Percentiles rank a stretch among this genome's conserved stretches.
Conservation (phyloP, 2,888 invertebrate genomes). For the Oligia fasciuncula region DNA sequence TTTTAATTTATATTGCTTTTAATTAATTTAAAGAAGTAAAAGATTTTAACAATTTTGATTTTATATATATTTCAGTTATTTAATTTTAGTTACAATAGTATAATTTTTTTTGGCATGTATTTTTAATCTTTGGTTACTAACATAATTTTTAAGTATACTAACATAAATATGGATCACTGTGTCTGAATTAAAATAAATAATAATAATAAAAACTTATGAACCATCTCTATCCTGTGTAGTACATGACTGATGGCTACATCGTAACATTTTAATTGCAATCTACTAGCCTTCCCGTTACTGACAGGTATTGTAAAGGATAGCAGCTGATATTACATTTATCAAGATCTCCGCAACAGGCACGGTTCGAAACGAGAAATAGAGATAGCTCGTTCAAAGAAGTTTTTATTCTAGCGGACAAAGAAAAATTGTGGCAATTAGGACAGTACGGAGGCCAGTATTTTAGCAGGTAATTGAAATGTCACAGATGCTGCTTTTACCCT, state of each 20-base stretch:
- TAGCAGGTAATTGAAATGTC: constrained; percentile 16
- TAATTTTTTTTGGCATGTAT: no score
- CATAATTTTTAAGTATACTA: no score
- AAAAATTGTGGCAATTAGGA: constrained; percentile 4
- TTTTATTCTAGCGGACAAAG: constrained; percentile 4
- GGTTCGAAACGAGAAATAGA: constrained; percentile 21
- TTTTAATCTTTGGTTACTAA: no score
- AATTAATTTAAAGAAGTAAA: no score
- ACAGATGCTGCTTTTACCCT: constrained; percentile 1
- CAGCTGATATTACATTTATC: constrained; percentile 8
- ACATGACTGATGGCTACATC: constrained; percentile 4
- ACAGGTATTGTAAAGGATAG: constrained; percentile 19
- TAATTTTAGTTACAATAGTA: no score
- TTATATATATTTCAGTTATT: no score
- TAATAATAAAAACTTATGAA: not conserved
- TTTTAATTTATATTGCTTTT: no score
- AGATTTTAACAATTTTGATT: no score
- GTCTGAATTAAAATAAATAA: no score
- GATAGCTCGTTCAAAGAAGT: constrained; percentile 7
- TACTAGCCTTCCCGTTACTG: not conserved
- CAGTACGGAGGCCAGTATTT: constrained; percentile 28
- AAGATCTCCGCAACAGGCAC: constrained; percentile 18
- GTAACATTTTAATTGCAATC: not conserved
- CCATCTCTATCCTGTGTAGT: not conserved
- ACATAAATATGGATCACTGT: no score